These are phyloP conservation scores for Pitta sordida DNA, from an alignment of 2,113 vertebrate genomes.

Conservation along the genomic window DNA sequence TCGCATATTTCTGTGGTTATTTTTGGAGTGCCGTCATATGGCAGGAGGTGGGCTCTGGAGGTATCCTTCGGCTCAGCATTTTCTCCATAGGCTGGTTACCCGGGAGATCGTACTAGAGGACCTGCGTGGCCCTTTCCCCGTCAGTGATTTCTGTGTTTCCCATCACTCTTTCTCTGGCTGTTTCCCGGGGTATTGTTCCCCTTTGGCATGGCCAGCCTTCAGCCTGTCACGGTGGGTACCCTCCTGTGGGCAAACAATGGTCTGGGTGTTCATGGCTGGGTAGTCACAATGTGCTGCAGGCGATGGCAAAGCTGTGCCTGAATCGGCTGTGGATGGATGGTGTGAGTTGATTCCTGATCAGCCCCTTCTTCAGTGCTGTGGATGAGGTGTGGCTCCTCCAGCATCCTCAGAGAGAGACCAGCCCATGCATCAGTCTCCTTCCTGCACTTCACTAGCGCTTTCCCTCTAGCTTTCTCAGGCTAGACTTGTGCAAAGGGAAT, in stretches of 20 bases:
- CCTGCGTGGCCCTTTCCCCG: neutral
- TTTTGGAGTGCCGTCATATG: conserved; percentile 56
- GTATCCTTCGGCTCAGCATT: conserved; percentile 50
- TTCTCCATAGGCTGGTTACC: conserved; percentile 32
- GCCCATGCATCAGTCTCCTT: neutral
- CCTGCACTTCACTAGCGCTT: neutral
- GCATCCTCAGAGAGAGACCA: neutral
- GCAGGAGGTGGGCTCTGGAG: conserved; percentile 44
- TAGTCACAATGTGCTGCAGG: neutral
- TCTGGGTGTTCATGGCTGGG: neutral
- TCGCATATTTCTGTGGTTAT: conserved; percentile 52
- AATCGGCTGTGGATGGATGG: neutral
- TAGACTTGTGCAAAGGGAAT: neutral
- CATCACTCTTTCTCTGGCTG: neutral
- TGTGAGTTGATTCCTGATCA: conserved; percentile 50
- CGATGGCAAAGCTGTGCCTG: neutral
- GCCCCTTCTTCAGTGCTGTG: neutral
- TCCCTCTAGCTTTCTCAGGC: neutral
- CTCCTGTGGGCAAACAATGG: neutral
- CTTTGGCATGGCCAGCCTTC: neutral
- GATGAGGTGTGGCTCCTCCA: conserved; percentile 21
- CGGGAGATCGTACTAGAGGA: neutral
- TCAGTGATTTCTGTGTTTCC: neutral
- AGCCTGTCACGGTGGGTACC: neutral
- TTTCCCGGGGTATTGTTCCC: neutral